These are phyloP conservation scores for Canis aureus DNA, from an alignment of 2,113 vertebrate species.

Conservation along the genomic window DNA sequence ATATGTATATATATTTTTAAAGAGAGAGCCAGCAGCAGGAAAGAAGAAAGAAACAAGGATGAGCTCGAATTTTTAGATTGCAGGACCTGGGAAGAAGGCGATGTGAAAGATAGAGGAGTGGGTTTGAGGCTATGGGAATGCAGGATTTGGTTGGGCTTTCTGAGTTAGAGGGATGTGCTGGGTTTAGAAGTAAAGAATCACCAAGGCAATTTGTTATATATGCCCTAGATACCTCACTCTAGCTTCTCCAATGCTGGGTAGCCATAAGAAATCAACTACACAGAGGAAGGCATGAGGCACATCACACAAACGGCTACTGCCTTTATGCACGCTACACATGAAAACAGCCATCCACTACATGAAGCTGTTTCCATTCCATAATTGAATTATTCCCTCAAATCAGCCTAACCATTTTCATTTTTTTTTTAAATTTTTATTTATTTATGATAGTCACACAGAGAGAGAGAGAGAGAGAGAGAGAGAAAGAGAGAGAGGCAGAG, in stretches of 20 bases:
- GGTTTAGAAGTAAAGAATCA: background rate
- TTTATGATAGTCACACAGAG: too few species aligned
- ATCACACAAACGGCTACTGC: background rate
- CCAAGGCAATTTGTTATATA: background rate
- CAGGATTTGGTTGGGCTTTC: background rate
- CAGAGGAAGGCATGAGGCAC: background rate
- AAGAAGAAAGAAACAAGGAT: background rate
- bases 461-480: too few species aligned
- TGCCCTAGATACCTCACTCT: background rate
- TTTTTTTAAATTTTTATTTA: too few species aligned
- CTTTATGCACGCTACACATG: fast-evolving
- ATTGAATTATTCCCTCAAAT: conserved; percentile 11
- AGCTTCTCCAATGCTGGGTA: background rate
- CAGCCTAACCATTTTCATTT: conserved; percentile 8
- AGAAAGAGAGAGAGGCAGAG: too few species aligned
- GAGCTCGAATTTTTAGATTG: background rate
- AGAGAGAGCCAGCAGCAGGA: background rate
- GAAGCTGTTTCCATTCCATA: background rate
- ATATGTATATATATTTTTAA: background rate
- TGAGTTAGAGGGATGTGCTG: background rate
- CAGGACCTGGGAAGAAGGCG: background rate
- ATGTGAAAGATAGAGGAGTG: background rate
- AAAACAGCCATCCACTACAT: background rate
- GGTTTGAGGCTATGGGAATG: background rate
- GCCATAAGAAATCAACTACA: too few species aligned